Conservation (phyloP, 2,888 invertebrate genomes). For the Allolobophora icterica region DNA sequence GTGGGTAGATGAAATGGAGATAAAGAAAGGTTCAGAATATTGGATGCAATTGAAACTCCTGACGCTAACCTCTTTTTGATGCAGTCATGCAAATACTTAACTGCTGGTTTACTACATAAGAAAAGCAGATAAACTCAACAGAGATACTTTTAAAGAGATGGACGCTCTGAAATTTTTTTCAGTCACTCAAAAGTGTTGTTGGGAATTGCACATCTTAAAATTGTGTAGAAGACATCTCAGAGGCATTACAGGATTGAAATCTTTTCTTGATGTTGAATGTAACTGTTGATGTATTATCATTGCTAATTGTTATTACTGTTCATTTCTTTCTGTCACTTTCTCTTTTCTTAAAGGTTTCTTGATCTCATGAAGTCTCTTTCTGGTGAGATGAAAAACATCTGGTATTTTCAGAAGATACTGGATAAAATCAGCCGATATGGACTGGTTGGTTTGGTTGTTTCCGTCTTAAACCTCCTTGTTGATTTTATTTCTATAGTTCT, state of each 20-base stretch:
- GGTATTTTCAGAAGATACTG: slow-evolving; percentile 59
- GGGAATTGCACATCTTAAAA: too few relatives aligned
- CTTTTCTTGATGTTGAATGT: background rate
- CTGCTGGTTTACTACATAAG: too few relatives aligned
- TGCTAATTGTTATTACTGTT: background rate
- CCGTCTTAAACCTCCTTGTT: background rate
- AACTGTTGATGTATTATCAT: background rate
- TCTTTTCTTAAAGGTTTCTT: slow-evolving; percentile 54
- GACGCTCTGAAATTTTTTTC: background rate
- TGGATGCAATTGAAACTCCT: too few relatives aligned
- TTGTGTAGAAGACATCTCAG: background rate
- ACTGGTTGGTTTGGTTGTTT: slow-evolving; percentile 51
- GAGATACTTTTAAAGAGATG: background rate
- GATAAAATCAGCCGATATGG: slow-evolving; percentile 59
- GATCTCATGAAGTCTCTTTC: slow-evolving; percentile 56
- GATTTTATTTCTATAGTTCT: too few relatives aligned
- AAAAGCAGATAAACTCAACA: too few relatives aligned
- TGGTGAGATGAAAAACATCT: slow-evolving; percentile 52
- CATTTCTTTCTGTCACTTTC: background rate
- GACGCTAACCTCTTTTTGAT: too few relatives aligned
- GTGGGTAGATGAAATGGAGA: too few relatives aligned
- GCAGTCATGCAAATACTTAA: too few relatives aligned
- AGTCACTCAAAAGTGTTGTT: too few relatives aligned
- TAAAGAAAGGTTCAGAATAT: too few relatives aligned
- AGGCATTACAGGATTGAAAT: background rate